phyloP scores from a whole-genome alignment of 2,888 invertebrate genomes.

The Villa cingulata region DNA sequence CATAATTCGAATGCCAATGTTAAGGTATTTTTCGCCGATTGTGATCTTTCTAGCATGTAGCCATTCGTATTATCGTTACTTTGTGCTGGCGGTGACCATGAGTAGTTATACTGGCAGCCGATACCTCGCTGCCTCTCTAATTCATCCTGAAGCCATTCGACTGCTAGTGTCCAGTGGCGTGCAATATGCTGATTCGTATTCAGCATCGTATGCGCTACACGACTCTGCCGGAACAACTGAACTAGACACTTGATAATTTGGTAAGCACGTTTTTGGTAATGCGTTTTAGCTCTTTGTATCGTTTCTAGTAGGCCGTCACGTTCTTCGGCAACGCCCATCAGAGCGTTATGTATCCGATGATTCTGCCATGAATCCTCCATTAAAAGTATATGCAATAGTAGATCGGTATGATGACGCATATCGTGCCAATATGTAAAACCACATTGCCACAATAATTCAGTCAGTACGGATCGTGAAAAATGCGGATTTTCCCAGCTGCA shows the following conservation, averaged over 20 bases:
- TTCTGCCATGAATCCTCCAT: constrained; percentile 95
- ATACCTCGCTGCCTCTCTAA: constrained; percentile 54
- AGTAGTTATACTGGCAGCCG: constrained; percentile 60
- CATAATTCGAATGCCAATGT: constrained; percentile 63
- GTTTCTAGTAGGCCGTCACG: constrained; percentile 88
- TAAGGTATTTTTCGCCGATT: constrained; percentile 80
- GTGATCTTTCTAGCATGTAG: constrained; percentile 85
- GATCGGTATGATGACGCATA: constrained; percentile 80
- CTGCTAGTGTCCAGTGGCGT: constrained; percentile 76
- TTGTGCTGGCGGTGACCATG: constrained; percentile 89
- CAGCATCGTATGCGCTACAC: constrained; percentile 65
- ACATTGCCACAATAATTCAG: constrained; percentile 84
- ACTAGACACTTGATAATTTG: constrained; percentile 95
- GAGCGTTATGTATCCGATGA: constrained; percentile 83
- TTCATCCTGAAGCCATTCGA: constrained; percentile 92
- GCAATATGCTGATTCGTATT: constrained; percentile 64
- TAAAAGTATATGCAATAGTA: constrained; percentile 70
- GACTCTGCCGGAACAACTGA: constrained; percentile 73
- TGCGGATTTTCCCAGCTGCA: constrained; percentile 95
- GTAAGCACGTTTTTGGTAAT: constrained; percentile 93
- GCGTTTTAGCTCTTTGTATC: constrained; percentile 79
- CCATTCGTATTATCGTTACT: constrained; percentile 93
- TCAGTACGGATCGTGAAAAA: constrained; percentile 77
- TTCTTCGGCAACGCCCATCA: constrained; percentile 74
- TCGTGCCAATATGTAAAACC: constrained; percentile 85